These are phyloP conservation scores for Quiscalus mexicanus DNA, from an alignment of 2,113 vertebrate species.

Conservation along the genomic window DNA sequence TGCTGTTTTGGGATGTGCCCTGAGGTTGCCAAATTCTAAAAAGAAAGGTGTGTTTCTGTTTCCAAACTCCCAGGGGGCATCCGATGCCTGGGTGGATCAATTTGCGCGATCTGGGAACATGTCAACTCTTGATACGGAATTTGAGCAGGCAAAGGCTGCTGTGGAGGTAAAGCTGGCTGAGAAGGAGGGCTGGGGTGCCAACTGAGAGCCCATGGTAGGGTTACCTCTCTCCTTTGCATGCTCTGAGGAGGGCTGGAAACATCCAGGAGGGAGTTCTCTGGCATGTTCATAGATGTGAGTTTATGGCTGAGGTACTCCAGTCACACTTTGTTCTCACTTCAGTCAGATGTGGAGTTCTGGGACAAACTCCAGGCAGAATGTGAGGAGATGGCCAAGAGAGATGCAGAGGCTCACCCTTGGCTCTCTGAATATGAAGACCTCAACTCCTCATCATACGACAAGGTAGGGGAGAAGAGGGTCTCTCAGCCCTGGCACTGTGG, in stretches of 20 bases:
- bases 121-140: conserved; percentile 83
- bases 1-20: neutral
- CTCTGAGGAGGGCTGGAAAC: neutral
- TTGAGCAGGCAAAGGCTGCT: conserved; percentile 94
- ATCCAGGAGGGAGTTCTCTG: neutral
- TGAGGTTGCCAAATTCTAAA: conserved; percentile 5
- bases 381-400: conserved; percentile 98
- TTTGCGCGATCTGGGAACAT: conserved; percentile 77
- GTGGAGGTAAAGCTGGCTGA: conserved; percentile 86
- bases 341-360: conserved; percentile 99
- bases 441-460: conserved; percentile 87
- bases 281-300: neutral
- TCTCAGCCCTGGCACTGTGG: neutral
- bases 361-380: conserved; percentile 98
- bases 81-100: conserved; percentile 95
- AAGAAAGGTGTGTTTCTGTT: conserved; percentile 33
- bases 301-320: neutral
- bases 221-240: conserved; percentile 5
- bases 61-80: conserved; percentile 78
- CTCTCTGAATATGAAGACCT: conserved; percentile 95
- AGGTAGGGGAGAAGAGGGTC: conserved; percentile 74
- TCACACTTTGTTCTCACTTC: conserved; percentile 26
- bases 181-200: conserved; percentile 3
- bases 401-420: conserved; percentile 96
- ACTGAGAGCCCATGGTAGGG: neutral